A percentile compares a stretch with the other conserved stretches of the same genome.
These are phyloP conservation scores for Diorhabda elongata DNA, from an alignment of 1,140 invertebrate species.

Conservation along the genomic window DNA sequence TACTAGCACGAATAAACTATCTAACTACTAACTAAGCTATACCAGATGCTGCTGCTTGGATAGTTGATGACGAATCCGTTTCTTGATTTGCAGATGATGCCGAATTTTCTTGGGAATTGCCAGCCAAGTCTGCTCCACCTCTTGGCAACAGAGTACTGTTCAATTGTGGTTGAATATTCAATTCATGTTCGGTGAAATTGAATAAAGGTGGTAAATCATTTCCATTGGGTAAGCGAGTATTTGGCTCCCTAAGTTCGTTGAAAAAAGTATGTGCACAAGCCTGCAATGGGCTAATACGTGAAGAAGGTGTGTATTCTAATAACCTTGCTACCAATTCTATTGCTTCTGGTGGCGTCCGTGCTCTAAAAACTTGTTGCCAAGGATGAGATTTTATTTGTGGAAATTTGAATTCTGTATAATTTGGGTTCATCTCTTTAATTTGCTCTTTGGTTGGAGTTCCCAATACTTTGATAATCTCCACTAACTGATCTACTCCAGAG, in stretches of 20 bases:
- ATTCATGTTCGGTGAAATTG: conserved; percentile 92
- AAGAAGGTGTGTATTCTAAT: conserved; percentile 95
- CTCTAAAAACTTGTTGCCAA: conserved; percentile 98
- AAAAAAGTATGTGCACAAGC: conserved; percentile 98
- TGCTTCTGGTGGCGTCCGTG: conserved; percentile 93
- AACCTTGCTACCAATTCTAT: conserved; percentile 94
- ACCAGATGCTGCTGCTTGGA: conserved; percentile 41
- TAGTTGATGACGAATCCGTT: conserved; percentile 34
- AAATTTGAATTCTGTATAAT: conserved; percentile 99
- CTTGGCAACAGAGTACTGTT: conserved; percentile 74
- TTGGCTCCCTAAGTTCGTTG: conserved; percentile 89
- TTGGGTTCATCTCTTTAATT: conserved; percentile 98
- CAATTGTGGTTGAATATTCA: conserved; percentile 72
- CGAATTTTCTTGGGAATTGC: conserved; percentile 32
- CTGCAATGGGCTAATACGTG: conserved; percentile 89
- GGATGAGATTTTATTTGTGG: conserved; percentile 99
- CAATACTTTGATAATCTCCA: conserved; percentile 99
- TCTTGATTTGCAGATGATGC: conserved; percentile 39
- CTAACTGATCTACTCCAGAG: conserved; percentile 97
- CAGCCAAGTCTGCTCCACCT: conserved; percentile 46
- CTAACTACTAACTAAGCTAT: conserved; percentile 36
- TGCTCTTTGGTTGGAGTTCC: conserved; percentile 98
- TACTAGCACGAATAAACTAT: not conserved
- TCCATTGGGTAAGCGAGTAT: conserved; percentile 86
- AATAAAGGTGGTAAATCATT: conserved; percentile 92